Conservation (phyloP, 35 echinoderm and acorn worm genomes). For the Apostichopus parvimensis region DNA sequence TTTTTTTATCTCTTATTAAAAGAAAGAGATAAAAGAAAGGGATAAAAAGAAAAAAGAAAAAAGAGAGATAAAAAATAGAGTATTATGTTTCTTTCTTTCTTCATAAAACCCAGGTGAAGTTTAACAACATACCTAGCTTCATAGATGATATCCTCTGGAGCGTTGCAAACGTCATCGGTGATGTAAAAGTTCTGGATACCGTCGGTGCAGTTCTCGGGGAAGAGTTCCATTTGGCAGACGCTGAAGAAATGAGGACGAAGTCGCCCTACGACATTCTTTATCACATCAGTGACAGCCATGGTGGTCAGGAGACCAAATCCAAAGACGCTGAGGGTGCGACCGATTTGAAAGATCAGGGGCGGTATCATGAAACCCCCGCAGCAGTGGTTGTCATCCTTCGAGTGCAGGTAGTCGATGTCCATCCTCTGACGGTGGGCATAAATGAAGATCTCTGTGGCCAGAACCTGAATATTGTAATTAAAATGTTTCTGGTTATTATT, state of each 20-base stretch:
- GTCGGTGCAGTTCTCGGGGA: slow-evolving; percentile 67
- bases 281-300: slow-evolving; percentile 73
- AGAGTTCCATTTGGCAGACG: slow-evolving; percentile 77
- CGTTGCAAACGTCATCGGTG: slow-evolving; percentile 71
- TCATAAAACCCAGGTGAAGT: too few species aligned
- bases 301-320: slow-evolving; percentile 81
- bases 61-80: too few species aligned
- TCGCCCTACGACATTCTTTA: slow-evolving; percentile 89
- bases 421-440: slow-evolving; percentile 77
- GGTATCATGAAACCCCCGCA: slow-evolving; percentile 80
- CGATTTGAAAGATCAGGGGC: slow-evolving; percentile 76
- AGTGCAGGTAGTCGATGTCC: slow-evolving; percentile 76
- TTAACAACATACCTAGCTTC: slow-evolving; percentile 46
- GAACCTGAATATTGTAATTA: slow-evolving; percentile 20
- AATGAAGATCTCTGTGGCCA: slow-evolving; percentile 74
- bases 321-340: slow-evolving; percentile 68
- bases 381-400: slow-evolving; percentile 86
- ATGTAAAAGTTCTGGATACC: slow-evolving; percentile 71
- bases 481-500: too few species aligned
- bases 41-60: too few species aligned
- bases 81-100: too few species aligned
- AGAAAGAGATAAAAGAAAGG: too few species aligned
- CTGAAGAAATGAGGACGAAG: slow-evolving; percentile 89
- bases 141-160: slow-evolving; percentile 54
- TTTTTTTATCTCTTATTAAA: too few species aligned